These are phyloP conservation scores for Sialia sialis DNA, from an alignment of 2,113 vertebrate genomes.

Conservation along the genomic window DNA sequence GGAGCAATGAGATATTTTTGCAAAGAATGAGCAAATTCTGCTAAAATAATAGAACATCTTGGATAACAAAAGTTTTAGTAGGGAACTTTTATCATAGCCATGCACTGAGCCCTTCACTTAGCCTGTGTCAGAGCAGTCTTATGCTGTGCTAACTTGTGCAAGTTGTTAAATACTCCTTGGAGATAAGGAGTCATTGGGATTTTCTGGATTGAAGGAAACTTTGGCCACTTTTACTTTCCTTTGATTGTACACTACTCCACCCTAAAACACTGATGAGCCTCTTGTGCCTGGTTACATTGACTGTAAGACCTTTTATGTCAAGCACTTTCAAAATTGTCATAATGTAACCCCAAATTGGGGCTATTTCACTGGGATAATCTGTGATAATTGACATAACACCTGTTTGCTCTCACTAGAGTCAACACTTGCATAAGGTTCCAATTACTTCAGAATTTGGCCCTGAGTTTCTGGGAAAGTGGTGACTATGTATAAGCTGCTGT, in stretches of 20 bases:
- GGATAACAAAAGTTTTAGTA: neutral
- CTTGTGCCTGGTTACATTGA: conserved; percentile 28
- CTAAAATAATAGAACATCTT: neutral
- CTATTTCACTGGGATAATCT: conserved; percentile 4
- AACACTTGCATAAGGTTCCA: conserved; percentile 5
- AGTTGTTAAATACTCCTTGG: conserved; percentile 24
- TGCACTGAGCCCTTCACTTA: neutral
- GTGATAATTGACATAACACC: conserved; percentile 39
- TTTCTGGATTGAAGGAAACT: conserved; percentile 20
- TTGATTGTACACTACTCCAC: neutral
- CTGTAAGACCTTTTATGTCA: neutral
- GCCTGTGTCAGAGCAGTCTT: neutral
- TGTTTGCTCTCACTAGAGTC: conserved; percentile 41
- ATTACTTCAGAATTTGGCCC: conserved; percentile 36
- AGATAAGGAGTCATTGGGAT: conserved; percentile 32
- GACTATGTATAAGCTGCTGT: neutral
- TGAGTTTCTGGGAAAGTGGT: neutral
- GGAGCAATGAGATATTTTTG: neutral
- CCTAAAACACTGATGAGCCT: conserved; percentile 18
- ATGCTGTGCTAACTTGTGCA: neutral
- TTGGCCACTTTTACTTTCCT: conserved; percentile 14
- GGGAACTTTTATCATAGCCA: neutral
- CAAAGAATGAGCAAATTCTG: neutral
- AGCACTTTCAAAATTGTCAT: neutral
- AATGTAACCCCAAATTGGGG: neutral